phyloP scores from a whole-genome alignment of 2,113 vertebrate genomes.

The Aphyosemion australe region DNA sequence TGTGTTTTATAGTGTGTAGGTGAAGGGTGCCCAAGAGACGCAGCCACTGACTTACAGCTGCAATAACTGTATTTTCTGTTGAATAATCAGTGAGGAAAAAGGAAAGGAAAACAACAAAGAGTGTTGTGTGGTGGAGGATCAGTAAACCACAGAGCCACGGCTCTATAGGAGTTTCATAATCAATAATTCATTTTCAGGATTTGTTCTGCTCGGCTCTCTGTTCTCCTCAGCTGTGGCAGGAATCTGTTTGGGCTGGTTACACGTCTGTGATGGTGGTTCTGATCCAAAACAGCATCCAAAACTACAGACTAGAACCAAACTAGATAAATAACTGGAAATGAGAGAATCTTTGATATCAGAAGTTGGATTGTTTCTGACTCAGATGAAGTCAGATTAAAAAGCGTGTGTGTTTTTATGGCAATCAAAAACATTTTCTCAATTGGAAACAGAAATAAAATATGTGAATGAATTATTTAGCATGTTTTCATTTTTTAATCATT shows the following conservation, averaged over 20 bases:
- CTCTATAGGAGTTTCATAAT: constrained; percentile 7
- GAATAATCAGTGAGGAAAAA: background rate
- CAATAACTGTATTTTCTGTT: background rate
- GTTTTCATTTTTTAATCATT: too few relatives aligned
- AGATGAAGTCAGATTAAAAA: too few relatives aligned
- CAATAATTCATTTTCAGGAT: constrained; percentile 49
- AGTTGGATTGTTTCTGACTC: too few relatives aligned
- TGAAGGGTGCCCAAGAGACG: too few relatives aligned
- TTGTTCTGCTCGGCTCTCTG: constrained; percentile 21
- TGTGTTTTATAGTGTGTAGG: too few relatives aligned
- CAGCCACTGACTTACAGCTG: background rate
- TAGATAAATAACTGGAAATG: background rate
- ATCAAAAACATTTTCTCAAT: too few relatives aligned
- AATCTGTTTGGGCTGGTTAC: background rate
- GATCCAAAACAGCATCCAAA: background rate
- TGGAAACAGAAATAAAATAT: too few relatives aligned
- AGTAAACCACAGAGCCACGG: constrained; percentile 2
- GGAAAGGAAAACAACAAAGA: background rate
- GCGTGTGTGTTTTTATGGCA: too few relatives aligned
- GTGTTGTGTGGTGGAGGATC: constrained; percentile 11
- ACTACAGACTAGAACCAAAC: background rate
- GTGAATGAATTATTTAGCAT: too few relatives aligned
- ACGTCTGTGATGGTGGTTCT: background rate
- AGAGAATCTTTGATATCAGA: too few relatives aligned
- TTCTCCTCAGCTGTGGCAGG: background rate